phyloP scores from a whole-genome alignment of 2,888 invertebrate species.

The Ypsolopha sequella region DNA sequence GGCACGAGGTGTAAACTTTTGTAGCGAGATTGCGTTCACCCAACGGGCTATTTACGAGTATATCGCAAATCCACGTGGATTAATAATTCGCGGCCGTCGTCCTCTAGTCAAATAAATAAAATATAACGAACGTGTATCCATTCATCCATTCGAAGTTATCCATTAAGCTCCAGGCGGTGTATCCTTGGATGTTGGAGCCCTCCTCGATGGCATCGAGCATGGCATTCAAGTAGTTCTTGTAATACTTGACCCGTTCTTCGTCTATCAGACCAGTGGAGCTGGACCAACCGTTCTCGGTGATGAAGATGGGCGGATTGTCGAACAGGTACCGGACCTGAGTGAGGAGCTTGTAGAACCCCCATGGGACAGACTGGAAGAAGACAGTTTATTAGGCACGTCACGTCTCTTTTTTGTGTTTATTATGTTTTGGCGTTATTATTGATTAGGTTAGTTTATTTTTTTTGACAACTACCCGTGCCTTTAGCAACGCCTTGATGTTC shows the following conservation, averaged over 20 bases:
- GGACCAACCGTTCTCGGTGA: constrained; percentile 74
- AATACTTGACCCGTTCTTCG: constrained; percentile 47
- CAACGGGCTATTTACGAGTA: no score
- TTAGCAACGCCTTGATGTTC: no score
- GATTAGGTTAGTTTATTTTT: no score
- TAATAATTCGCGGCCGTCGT: no score
- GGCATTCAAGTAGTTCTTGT: constrained; percentile 48
- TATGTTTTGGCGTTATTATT: no score
- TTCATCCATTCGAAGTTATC: constrained; percentile 76
- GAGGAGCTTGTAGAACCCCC: constrained; percentile 71
- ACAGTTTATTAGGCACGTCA: background rate
- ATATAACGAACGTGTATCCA: constrained; percentile 64
- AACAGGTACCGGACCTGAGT: constrained; percentile 57
- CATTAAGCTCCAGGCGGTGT: constrained; percentile 73
- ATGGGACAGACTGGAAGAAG: constrained; percentile 60
- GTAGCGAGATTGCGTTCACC: no score
- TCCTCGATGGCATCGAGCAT: constrained; percentile 55
- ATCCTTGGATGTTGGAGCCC: constrained; percentile 61
- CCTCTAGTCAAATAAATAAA: no score
- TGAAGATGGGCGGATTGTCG: constrained; percentile 66
- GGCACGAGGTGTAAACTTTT: no score
- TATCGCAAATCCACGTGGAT: no score
- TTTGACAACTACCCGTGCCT: no score
- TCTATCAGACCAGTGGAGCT: constrained; percentile 57
- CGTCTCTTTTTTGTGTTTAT: no score